Evolutionary conservation across 2,888 invertebrate genomes (phyloP).

Genomic region (Ferrisia virgata): DNA sequence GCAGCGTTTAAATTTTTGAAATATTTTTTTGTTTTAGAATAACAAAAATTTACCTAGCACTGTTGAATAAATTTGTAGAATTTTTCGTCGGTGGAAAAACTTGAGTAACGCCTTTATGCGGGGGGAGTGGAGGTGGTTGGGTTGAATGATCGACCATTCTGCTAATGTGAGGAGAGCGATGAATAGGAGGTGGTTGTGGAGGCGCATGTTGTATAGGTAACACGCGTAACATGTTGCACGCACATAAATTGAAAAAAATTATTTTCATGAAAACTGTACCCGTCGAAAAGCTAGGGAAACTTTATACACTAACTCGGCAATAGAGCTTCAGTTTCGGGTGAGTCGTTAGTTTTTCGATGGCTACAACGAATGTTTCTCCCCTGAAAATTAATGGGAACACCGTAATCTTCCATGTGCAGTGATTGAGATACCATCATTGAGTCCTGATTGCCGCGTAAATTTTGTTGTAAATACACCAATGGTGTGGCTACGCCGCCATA

Average conservation of each 20-base stretch:
- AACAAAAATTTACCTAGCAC: slow-evolving; percentile 11
- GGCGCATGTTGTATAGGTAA: slow-evolving; percentile 44
- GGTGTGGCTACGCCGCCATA: slow-evolving; percentile 73
- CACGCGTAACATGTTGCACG: slow-evolving; percentile 43
- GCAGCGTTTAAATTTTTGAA: not conserved
- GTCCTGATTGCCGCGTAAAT: slow-evolving; percentile 52
- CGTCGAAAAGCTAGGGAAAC: not conserved
- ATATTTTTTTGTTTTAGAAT: not conserved
- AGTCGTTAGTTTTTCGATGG: slow-evolving; percentile 20
- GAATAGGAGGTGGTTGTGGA: slow-evolving; percentile 13
- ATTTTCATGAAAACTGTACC: not conserved
- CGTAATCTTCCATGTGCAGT: slow-evolving; percentile 35
- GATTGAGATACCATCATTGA: not conserved
- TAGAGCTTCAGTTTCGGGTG: slow-evolving; percentile 62
- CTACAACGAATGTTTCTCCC: slow-evolving; percentile 25
- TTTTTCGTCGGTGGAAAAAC: slow-evolving; percentile 47
- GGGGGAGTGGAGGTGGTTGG: slow-evolving; percentile 64
- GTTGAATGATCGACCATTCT: slow-evolving; percentile 49
- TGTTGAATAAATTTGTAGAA: not conserved
- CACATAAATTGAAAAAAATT: not conserved
- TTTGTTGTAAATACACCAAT: slow-evolving; percentile 60
- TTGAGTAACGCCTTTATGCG: slow-evolving; percentile 54
- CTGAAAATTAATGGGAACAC: slow-evolving; percentile 31
- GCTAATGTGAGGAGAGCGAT: slow-evolving; percentile 43
- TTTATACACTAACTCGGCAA: slow-evolving; percentile 52